These are phyloP conservation scores for Rhamphomyia laevipes DNA, from an alignment of 2,888 invertebrate species.

Conservation along the genomic window DNA sequence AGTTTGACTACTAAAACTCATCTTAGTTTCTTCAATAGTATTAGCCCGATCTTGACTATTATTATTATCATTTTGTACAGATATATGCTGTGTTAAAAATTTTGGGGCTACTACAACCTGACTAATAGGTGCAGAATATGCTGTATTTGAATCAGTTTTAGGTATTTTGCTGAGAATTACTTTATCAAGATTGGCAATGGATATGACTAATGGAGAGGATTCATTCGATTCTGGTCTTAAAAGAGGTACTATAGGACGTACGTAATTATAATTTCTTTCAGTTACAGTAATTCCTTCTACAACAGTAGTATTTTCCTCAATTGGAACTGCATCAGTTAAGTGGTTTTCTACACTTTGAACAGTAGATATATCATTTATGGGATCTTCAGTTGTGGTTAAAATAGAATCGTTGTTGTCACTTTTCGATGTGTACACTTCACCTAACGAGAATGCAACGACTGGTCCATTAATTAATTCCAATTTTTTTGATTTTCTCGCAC, in stretches of 20 bases:
- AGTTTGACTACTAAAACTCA: slow-evolving; percentile 32
- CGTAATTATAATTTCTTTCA: slow-evolving; percentile 22
- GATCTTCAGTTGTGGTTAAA: background rate
- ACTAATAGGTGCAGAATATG: slow-evolving; percentile 26
- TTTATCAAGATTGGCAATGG: slow-evolving; percentile 37
- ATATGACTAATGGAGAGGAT: slow-evolving; percentile 37
- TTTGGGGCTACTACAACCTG: slow-evolving; percentile 25
- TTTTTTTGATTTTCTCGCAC: slow-evolving; percentile 35
- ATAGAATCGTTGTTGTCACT: background rate
- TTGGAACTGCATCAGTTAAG: background rate
- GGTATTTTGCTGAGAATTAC: slow-evolving; percentile 35
- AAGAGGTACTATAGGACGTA: slow-evolving; percentile 34
- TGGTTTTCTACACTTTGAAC: background rate
- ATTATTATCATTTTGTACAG: background rate
- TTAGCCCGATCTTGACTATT: slow-evolving; percentile 16
- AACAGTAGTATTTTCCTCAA: slow-evolving; percentile 7
- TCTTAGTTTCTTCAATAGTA: slow-evolving; percentile 14
- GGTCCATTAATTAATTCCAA: slow-evolving; percentile 19
- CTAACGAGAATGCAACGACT: slow-evolving; percentile 39
- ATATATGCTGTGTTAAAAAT: background rate
- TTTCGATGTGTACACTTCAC: slow-evolving; percentile 22
- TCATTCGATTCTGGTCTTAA: slow-evolving; percentile 37
- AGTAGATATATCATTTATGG: background rate
- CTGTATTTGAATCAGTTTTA: slow-evolving; percentile 24
- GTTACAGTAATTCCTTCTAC: background rate